phyloP scores from a whole-genome alignment of 2,797 vertebrate genomes.

The Cyprinodon diabolis region DNA sequence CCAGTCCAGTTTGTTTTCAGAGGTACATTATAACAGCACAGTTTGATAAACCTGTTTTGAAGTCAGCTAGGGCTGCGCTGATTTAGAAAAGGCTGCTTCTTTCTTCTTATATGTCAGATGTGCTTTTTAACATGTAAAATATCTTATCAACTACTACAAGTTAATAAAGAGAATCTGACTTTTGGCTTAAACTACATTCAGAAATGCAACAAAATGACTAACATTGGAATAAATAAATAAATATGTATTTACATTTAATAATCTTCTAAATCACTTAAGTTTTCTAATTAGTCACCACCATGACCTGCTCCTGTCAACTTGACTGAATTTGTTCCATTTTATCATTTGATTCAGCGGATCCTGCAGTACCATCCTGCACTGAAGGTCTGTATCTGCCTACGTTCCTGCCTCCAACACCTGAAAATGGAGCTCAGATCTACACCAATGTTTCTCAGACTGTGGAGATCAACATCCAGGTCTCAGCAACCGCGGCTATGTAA shows the following conservation, averaged over 20 bases:
- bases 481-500: slow-evolving; percentile 30
- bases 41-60: no score
- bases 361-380: slow-evolving; percentile 34
- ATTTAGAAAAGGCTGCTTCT: neutral
- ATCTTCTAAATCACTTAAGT: no score
- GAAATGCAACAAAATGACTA: neutral
- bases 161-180: neutral
- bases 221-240: neutral
- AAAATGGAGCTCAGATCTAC: slow-evolving; percentile 30
- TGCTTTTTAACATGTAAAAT: neutral
- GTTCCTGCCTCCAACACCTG: slow-evolving; percentile 57
- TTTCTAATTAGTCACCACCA: no score
- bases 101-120: neutral
- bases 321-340: neutral
- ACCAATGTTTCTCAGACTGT: slow-evolving; percentile 4
- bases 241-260: neutral
- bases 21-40: slow-evolving; percentile 18
- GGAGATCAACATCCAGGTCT: slow-evolving; percentile 34
- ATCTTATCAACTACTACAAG: neutral
- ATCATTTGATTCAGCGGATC: slow-evolving; percentile 22
- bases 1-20: slow-evolving; percentile 47
- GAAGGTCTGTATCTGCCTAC: slow-evolving; percentile 53
- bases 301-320: neutral
- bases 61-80: no score
- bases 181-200: neutral